phyloP scores from a whole-genome alignment of 2,888 invertebrate genomes.

The Choristoneura rosaceana region DNA sequence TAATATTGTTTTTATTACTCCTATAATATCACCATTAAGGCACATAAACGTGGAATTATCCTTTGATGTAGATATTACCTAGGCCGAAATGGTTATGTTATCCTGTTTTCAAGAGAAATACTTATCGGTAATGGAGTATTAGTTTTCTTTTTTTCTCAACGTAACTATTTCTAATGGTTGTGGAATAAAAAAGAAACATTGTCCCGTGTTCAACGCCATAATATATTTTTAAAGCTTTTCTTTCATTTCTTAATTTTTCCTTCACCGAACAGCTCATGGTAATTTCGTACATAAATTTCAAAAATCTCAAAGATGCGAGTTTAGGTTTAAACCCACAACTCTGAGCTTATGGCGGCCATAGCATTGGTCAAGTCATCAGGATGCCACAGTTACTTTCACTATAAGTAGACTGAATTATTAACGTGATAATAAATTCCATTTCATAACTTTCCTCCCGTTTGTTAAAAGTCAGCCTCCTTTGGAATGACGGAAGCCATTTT shows the following conservation, averaged over 20 bases:
- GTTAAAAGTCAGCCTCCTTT: background rate
- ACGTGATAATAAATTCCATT: background rate
- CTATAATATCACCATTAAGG: conserved; percentile 41
- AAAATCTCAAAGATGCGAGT: too few species aligned
- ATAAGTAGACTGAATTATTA: background rate
- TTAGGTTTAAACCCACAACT: too few species aligned
- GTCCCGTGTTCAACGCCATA: too few species aligned
- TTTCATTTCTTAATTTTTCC: too few species aligned
- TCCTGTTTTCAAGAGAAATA: conserved; percentile 2
- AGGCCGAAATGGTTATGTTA: conserved; percentile 20
- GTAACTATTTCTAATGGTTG: too few species aligned
- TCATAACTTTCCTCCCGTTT: background rate
- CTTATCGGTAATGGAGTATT: conserved; percentile 8
- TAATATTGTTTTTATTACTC: conserved; percentile 48
- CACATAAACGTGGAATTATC: conserved; percentile 30
- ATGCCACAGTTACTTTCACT: background rate
- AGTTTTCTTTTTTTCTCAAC: background rate
- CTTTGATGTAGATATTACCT: conserved; percentile 25
- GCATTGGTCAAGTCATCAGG: too few species aligned
- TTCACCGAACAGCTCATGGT: too few species aligned
- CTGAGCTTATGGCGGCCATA: too few species aligned
- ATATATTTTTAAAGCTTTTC: too few species aligned
- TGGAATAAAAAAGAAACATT: too few species aligned
- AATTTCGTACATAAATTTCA: too few species aligned
- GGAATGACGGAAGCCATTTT: background rate